Evolutionary conservation across 2,888 invertebrate species (phyloP).

Genomic region (Crossocerus cetratus): DNA sequence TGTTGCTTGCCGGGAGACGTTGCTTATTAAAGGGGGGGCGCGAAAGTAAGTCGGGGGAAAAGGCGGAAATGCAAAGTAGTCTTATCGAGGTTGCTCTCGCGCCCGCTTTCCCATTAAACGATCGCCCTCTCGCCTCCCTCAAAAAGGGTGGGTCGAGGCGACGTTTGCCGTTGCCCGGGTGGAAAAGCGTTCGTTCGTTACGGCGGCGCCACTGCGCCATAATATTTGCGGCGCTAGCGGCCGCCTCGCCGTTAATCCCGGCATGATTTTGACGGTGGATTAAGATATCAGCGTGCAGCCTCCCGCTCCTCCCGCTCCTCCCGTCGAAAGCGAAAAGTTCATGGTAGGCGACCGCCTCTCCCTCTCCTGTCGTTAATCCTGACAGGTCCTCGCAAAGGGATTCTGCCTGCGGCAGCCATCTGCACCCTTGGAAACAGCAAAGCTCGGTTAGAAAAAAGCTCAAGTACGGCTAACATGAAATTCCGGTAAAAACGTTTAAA

Average conservation of each 20-base stretch:
- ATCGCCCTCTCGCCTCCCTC: background rate
- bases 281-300: background rate
- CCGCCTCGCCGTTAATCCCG: background rate
- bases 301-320: too few species aligned
- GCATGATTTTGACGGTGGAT: background rate
- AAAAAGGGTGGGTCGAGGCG: background rate
- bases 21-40: background rate
- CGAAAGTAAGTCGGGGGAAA: background rate
- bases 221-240: background rate
- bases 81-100: background rate
- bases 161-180: background rate
- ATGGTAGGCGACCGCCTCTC: too few species aligned
- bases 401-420: too few species aligned
- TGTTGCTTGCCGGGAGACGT: background rate
- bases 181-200: background rate
- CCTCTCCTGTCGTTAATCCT: too few species aligned
- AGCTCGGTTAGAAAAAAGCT: too few species aligned
- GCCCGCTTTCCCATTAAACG: background rate
- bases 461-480: too few species aligned
- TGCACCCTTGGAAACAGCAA: too few species aligned
- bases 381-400: too few species aligned
- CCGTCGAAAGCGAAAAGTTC: too few species aligned
- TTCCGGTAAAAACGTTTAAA: too few species aligned
- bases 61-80: conserved; percentile 1
- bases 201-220: background rate